Evolutionary conservation across 1,140 invertebrate genomes (phyloP).

Genomic region (Euura lappo): DNA sequence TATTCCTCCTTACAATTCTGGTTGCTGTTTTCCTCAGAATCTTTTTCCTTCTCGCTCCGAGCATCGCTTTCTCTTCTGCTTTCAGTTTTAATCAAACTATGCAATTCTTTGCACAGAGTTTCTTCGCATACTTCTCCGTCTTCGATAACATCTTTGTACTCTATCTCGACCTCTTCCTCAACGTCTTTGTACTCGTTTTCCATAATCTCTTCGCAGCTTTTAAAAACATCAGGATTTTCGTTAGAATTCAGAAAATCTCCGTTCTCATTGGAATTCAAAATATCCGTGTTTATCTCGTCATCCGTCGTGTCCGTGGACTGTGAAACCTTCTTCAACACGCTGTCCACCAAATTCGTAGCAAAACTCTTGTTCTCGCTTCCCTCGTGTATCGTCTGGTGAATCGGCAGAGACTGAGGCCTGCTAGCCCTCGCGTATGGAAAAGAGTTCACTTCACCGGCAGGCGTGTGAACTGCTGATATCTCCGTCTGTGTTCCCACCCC

Average conservation of each 20-base stretch:
- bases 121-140: constrained; percentile 49
- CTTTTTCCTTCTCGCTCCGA: not conserved
- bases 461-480: constrained; percentile 76
- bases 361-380: constrained; percentile 48
- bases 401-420: constrained; percentile 52
- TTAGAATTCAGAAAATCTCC: constrained; percentile 37
- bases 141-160: constrained; percentile 46
- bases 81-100: constrained; percentile 50
- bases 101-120: constrained; percentile 49
- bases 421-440: constrained; percentile 49
- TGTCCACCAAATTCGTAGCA: constrained; percentile 41
- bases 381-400: constrained; percentile 55
- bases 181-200: constrained; percentile 46
- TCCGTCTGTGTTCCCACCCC: constrained; percentile 78
- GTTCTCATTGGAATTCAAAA: constrained; percentile 56
- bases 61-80: constrained; percentile 22
- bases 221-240: constrained; percentile 52
- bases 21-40: not conserved
- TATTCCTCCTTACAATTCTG: not conserved
- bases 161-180: constrained; percentile 22
- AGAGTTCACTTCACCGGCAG: constrained; percentile 57
- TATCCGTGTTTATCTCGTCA: constrained; percentile 55
- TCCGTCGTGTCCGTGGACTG: constrained; percentile 55
- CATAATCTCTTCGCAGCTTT: constrained; percentile 50
- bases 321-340: constrained; percentile 48